phyloP scores from a whole-genome alignment of 1,140 invertebrate genomes.

The Lysiphlebus fabarum region DNA sequence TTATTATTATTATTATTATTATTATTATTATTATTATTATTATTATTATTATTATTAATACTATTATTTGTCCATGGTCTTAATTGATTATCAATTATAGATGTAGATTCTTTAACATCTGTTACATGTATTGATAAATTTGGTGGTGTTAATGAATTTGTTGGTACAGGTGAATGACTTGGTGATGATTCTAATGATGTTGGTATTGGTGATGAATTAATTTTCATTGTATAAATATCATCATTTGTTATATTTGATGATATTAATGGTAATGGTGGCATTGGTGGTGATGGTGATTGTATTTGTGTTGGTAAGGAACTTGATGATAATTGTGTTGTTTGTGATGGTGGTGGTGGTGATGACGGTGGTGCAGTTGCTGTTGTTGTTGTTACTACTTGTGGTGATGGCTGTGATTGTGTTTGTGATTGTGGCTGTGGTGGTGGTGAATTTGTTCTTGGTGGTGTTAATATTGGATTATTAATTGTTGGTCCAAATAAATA shows the following conservation, averaged over 20 bases:
- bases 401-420: too few species aligned
- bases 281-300: constrained; percentile 3
- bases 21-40: not conserved
- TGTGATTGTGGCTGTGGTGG: too few species aligned
- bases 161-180: constrained; percentile 16
- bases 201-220: constrained; percentile 13
- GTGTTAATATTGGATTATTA: constrained; percentile 21
- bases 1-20: not conserved
- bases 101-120: constrained; percentile 5
- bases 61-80: constrained; percentile 10
- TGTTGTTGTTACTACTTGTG: constrained; percentile 31
- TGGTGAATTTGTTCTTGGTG: constrained; percentile 23
- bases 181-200: constrained; percentile 14
- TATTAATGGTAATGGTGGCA: not conserved
- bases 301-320: constrained; percentile 24
- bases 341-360: constrained; percentile 21
- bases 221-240: not conserved
- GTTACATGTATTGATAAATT: not conserved
- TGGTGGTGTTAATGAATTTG: constrained; percentile 14
- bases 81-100: constrained; percentile 13
- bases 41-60: not conserved
- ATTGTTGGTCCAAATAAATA: constrained; percentile 60
- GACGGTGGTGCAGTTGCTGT: constrained; percentile 17
- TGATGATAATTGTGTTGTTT: constrained; percentile 15
- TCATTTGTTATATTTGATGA: not conserved